Conservation (phyloP, 2,888 invertebrate genomes). For the Mayetiola destructor region DNA sequence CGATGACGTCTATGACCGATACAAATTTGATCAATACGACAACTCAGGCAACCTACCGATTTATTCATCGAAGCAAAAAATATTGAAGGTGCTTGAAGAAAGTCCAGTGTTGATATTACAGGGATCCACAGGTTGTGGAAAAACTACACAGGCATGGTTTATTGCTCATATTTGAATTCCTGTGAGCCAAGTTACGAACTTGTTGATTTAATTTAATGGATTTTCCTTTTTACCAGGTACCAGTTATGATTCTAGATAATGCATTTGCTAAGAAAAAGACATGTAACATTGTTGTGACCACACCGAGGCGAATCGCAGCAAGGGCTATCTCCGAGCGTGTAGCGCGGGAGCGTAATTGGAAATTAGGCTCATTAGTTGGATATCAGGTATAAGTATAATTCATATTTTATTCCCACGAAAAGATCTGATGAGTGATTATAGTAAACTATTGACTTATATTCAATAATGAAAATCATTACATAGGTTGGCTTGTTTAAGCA, state of each 20-base stretch:
- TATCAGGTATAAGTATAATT: constrained; percentile 47
- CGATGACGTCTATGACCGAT: too few species aligned
- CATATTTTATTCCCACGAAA: background rate
- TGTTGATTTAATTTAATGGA: too few species aligned
- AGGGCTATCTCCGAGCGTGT: constrained; percentile 78
- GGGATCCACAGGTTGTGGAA: too few species aligned
- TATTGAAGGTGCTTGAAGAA: too few species aligned
- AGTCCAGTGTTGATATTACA: too few species aligned
- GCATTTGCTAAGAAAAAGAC: constrained; percentile 44
- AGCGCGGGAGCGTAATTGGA: constrained; percentile 68
- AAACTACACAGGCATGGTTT: too few species aligned
- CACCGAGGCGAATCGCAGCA: constrained; percentile 87
- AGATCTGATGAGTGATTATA: constrained; percentile 60
- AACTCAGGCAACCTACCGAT: too few species aligned
- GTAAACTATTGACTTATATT: constrained; percentile 44
- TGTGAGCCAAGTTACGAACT: too few species aligned
- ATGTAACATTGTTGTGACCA: constrained; percentile 84
- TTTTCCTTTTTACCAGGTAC: constrained; percentile 35
- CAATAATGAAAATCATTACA: too few species aligned
- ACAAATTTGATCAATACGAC: too few species aligned
- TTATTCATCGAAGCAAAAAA: too few species aligned
- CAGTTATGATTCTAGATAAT: constrained; percentile 83
- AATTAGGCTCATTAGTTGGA: constrained; percentile 67
- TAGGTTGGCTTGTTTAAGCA: constrained; percentile 26
- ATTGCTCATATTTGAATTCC: too few species aligned